Conservation (phyloP, 2,888 invertebrate genomes). For the Galerucella nymphaeae region DNA sequence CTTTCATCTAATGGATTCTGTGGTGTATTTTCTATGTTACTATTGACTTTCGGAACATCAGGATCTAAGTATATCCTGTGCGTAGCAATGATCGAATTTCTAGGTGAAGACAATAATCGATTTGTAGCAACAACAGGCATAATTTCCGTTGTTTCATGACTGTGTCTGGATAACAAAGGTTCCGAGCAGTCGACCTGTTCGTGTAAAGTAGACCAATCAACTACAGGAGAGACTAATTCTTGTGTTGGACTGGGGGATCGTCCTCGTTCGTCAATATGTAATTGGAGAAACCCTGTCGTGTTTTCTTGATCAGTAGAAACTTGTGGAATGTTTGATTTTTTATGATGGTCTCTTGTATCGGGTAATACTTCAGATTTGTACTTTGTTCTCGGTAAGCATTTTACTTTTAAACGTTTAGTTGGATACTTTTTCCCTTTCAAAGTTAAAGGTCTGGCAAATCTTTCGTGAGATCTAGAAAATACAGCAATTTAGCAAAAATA, state of each 20-base stretch:
- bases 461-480: constrained; percentile 67
- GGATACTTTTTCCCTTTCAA: constrained; percentile 68
- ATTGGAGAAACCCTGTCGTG: constrained; percentile 56
- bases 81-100: constrained; percentile 70
- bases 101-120: constrained; percentile 70
- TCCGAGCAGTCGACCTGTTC: constrained; percentile 69
- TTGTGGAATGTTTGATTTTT: constrained; percentile 38
- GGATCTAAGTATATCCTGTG: constrained; percentile 69
- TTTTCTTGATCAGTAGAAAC: constrained; percentile 54
- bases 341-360: constrained; percentile 38
- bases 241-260: constrained; percentile 60
- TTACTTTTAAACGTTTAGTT: constrained; percentile 50
- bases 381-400: constrained; percentile 50
- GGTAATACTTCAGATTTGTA: constrained; percentile 59
- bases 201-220: constrained; percentile 71
- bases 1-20: constrained; percentile 68
- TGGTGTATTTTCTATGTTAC: constrained; percentile 59
- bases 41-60: constrained; percentile 66
- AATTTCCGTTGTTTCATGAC: constrained; percentile 60
- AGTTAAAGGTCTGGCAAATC: constrained; percentile 72
- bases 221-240: constrained; percentile 60
- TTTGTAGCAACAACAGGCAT: constrained; percentile 63
- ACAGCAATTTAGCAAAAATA: neutral
- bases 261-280: constrained; percentile 55
- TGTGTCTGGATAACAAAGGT: constrained; percentile 62